These are phyloP conservation scores for Osedax fenrisi DNA, from an alignment of 2,888 invertebrate species.

Conservation along the genomic window DNA sequence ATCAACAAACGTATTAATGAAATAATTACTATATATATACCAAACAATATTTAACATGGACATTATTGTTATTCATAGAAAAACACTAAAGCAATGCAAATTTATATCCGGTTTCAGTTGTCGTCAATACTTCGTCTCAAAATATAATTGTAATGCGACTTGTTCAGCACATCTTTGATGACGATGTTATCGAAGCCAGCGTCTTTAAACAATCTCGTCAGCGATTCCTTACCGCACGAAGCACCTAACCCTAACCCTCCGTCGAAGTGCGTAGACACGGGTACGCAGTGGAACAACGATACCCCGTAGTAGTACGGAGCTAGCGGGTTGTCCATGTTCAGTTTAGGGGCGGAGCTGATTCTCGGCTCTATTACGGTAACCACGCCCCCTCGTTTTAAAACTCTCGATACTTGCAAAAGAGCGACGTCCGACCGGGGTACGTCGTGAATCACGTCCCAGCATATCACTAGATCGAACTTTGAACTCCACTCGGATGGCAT, in stretches of 20 bases:
- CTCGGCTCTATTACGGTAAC: conserved; percentile 13
- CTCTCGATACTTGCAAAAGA: conserved; percentile 18
- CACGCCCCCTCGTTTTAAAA: conserved; percentile 23
- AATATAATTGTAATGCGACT: too few relatives aligned
- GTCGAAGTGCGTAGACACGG: conserved; percentile 14
- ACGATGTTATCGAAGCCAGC: conserved; percentile 21
- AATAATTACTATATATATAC: too few relatives aligned
- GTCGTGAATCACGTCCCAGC: conserved; percentile 26
- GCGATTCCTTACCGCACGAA: conserved; percentile 24
- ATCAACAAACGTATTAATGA: too few relatives aligned
- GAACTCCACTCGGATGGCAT: conserved; percentile 20
- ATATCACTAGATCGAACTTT: conserved; percentile 11
- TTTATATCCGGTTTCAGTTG: too few relatives aligned
- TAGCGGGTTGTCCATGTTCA: not conserved
- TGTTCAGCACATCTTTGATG: too few relatives aligned
- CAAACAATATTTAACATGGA: too few relatives aligned
- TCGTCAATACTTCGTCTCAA: too few relatives aligned
- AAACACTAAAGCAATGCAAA: too few relatives aligned
- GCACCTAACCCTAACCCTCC: conserved; percentile 25
- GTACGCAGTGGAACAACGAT: conserved; percentile 27
- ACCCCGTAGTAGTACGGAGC: conserved; percentile 3
- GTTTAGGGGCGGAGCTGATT: too few relatives aligned
- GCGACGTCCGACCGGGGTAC: conserved; percentile 18
- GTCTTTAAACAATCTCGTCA: conserved; percentile 9
- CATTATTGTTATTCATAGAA: too few relatives aligned